phyloP scores from a whole-genome alignment of 2,113 vertebrate species.

The Todiramphus saurophagus region DNA sequence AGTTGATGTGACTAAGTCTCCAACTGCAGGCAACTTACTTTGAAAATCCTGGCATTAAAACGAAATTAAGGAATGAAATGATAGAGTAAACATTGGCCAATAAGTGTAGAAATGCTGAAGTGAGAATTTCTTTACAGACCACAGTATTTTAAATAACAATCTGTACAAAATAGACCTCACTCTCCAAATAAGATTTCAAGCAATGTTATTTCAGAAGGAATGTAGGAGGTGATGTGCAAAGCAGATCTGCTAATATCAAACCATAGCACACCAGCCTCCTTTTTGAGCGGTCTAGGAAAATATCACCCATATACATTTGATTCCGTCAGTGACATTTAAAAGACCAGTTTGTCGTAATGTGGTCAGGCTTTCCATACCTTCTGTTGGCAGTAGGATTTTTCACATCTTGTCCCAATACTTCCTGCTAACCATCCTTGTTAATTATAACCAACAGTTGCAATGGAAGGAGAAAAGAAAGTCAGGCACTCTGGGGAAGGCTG shows the following conservation, averaged over 20 bases:
- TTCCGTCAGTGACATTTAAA: neutral
- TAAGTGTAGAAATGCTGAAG: neutral
- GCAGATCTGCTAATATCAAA: neutral
- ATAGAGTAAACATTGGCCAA: neutral
- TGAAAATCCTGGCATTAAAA: neutral
- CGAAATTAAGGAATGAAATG: neutral
- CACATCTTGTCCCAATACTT: neutral
- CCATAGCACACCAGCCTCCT: neutral
- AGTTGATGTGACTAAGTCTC: neutral
- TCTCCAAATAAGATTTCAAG: neutral
- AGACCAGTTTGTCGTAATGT: neutral
- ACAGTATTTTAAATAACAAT: neutral
- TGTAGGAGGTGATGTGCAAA: neutral
- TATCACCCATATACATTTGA: neutral
- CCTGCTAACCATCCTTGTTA: neutral
- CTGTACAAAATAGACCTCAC: neutral
- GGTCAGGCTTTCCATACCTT: neutral
- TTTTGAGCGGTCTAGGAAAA: neutral
- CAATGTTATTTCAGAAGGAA: neutral
- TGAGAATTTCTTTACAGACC: neutral
- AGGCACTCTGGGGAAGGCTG: neutral
- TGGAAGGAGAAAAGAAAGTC: neutral
- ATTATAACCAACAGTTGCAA: neutral
- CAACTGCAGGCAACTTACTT: neutral
- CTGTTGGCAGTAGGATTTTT: neutral